Conservation (phyloP, 1,140 invertebrate species). For the Drosophila lini region DNA sequence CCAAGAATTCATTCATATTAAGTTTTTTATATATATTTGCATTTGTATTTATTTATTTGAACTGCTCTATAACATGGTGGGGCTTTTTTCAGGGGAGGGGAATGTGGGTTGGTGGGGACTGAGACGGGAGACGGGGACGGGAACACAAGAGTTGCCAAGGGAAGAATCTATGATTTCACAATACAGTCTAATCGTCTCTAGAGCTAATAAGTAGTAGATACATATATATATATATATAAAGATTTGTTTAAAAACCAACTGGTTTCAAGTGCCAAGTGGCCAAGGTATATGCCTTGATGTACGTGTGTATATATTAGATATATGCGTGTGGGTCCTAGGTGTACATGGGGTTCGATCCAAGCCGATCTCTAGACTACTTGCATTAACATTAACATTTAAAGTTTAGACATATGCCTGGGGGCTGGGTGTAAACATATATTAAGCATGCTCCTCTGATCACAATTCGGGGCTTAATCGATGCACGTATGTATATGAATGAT, state of each 20-base stretch:
- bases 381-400: conserved; percentile 44
- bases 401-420: conserved; percentile 21
- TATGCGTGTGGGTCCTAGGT: conserved; percentile 30
- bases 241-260: conserved; percentile 64
- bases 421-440: conserved; percentile 29
- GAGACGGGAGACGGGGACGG: neutral
- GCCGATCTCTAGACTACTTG: conserved; percentile 6
- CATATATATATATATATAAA: conserved; percentile 6
- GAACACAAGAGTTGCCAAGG: conserved; percentile 8
- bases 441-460: conserved; percentile 35
- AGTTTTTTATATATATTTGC: neutral
- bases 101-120: neutral
- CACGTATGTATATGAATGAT: conserved; percentile 41
- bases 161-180: conserved; percentile 71
- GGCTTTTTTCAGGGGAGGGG: conserved; percentile 3
- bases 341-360: conserved; percentile 11
- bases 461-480: conserved; percentile 36
- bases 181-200: conserved; percentile 74
- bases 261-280: conserved; percentile 54
- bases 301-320: conserved; percentile 22
- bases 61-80: conserved; percentile 46
- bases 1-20: neutral
- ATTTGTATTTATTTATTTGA: conserved; percentile 35
- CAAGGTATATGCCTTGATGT: conserved; percentile 17
- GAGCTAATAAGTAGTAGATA: conserved; percentile 46